Conservation (phyloP, 2,797 vertebrate genomes). For the Xenops minutus region DNA sequence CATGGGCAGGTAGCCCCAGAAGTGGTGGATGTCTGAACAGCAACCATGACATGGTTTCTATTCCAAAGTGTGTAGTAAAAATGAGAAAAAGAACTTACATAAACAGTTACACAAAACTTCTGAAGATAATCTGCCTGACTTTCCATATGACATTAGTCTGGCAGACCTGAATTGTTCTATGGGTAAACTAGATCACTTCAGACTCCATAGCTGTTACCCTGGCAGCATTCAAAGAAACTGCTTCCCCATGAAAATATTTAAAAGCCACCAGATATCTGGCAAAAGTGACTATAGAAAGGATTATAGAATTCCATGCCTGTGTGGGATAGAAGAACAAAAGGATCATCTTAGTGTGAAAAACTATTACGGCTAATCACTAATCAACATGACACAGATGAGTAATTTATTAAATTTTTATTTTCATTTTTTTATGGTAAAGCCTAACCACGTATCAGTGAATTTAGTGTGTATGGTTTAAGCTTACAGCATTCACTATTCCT, state of each 20-base stretch:
- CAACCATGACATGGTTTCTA: neutral
- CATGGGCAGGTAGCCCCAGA: accelerated
- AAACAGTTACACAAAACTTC: neutral
- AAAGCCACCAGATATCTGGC: neutral
- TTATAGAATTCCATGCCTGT: neutral
- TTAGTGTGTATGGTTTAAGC: accelerated
- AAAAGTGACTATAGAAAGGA: neutral
- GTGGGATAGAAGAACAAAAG: neutral
- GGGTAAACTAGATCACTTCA: neutral
- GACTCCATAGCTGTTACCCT: neutral
- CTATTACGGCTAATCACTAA: neutral
- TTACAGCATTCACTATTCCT: neutral
- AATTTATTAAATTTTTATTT: neutral
- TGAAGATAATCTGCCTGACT: neutral
- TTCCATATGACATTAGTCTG: neutral
- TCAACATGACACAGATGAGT: neutral
- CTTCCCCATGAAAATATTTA: neutral
- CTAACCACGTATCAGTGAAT: accelerated
- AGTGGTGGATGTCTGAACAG: neutral
- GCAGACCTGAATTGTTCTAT: neutral
- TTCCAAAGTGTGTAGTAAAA: neutral
- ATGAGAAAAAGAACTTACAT: neutral
- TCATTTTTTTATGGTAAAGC: neutral
- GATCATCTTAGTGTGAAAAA: neutral
- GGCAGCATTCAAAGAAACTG: neutral